These are phyloP conservation scores for Darevskia nairensis DNA, from an alignment of 2,797 vertebrate species.

Conservation along the genomic window DNA sequence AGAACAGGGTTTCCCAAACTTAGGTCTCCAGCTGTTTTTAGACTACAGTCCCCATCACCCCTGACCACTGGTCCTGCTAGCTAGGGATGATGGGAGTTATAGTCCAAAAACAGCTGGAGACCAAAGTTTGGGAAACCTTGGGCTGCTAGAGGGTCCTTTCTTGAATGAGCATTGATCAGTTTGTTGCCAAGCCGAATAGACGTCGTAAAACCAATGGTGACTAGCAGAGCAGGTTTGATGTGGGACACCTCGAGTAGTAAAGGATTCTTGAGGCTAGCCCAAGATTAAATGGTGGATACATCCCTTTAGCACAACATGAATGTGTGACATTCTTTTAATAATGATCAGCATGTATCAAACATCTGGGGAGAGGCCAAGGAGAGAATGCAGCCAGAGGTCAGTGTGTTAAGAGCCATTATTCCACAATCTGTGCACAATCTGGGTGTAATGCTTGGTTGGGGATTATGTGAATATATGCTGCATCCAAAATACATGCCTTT, in stretches of 20 bases:
- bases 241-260: not conserved
- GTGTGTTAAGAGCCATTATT: slow-evolving; percentile 19
- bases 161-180: not conserved
- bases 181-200: not conserved
- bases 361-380: not conserved
- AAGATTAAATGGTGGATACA: not conserved
- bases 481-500: not conserved
- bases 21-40: too few species aligned
- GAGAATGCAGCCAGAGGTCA: slow-evolving; percentile 37
- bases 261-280: not conserved
- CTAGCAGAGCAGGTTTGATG: not conserved
- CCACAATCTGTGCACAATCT: not conserved
- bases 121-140: too few species aligned
- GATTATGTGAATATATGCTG: not conserved
- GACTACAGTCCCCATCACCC: too few species aligned
- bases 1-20: not conserved
- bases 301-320: not conserved
- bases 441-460: slow-evolving; percentile 16
- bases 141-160: not conserved
- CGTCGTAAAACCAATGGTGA: not conserved
- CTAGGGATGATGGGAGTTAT: too few species aligned
- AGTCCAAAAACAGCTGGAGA: too few species aligned
- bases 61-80: too few species aligned
- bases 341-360: not conserved
- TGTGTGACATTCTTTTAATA: not conserved